These are phyloP conservation scores for Macaca fascicularis DNA, from an alignment of 2,113 vertebrate genomes.

Conservation along the genomic window T2T-MFA8v1.1 NC_088389.1:87941501-87942000, in stretches of 20 bases:
- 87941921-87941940: background rate
- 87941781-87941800: background rate
- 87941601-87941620: background rate
- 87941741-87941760: background rate
- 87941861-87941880: background rate
- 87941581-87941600: background rate
- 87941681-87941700: background rate
- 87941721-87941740: background rate
- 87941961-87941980: background rate
- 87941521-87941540: background rate
- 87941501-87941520: background rate
- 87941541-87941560: background rate
- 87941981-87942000: background rate
- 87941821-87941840: background rate
- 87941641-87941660: background rate
- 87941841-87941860: background rate
- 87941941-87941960: background rate
- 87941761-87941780: background rate
- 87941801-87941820: background rate
- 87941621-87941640: background rate
- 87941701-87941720: background rate
- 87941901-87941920: background rate
- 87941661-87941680: background rate
- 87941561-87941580: background rate
- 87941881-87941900: background rate